A percentile compares a stretch with the other conserved stretches of the same genome.
These are phyloP conservation scores for Philereme vetulata DNA, from an alignment of 2,888 invertebrate species.

Conservation along the genomic window DNA sequence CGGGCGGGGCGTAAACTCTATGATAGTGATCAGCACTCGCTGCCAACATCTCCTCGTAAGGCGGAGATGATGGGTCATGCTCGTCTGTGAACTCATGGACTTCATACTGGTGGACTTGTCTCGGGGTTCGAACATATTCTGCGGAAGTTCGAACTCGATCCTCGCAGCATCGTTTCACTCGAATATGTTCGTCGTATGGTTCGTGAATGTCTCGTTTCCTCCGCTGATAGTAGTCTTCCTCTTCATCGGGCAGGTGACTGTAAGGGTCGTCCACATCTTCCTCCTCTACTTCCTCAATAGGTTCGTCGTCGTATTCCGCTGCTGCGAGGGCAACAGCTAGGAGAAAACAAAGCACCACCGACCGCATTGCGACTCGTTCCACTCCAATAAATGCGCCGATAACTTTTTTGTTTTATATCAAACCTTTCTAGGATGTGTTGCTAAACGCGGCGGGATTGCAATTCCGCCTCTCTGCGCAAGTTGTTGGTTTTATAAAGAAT, in stretches of 20 bases:
- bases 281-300: constrained; percentile 25
- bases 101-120: constrained; percentile 73
- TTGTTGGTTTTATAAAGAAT: constrained; percentile 54
- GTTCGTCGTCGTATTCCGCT: constrained; percentile 17
- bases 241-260: constrained; percentile 56
- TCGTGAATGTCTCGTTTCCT: constrained; percentile 54
- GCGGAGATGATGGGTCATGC: constrained; percentile 52
- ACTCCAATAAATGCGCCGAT: constrained; percentile 57
- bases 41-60: constrained; percentile 75
- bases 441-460: constrained; percentile 49
- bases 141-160: constrained; percentile 48
- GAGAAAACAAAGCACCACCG: constrained; percentile 54
- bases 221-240: constrained; percentile 48
- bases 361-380: constrained; percentile 57
- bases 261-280: constrained; percentile 55
- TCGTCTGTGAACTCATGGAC: constrained; percentile 71
- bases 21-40: constrained; percentile 77
- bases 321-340: constrained; percentile 56
- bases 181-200: constrained; percentile 61
- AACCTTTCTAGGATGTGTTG: constrained; percentile 69
- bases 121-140: constrained; percentile 54
- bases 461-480: constrained; percentile 24
- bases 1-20: constrained; percentile 56
- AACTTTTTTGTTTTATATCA: constrained; percentile 73
- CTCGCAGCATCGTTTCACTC: constrained; percentile 62